Evolutionary conservation across 2,888 invertebrate genomes (phyloP), one percentile per base, ranked within the genome.

Genomic region (Tryphoninae sp.): DNA sequence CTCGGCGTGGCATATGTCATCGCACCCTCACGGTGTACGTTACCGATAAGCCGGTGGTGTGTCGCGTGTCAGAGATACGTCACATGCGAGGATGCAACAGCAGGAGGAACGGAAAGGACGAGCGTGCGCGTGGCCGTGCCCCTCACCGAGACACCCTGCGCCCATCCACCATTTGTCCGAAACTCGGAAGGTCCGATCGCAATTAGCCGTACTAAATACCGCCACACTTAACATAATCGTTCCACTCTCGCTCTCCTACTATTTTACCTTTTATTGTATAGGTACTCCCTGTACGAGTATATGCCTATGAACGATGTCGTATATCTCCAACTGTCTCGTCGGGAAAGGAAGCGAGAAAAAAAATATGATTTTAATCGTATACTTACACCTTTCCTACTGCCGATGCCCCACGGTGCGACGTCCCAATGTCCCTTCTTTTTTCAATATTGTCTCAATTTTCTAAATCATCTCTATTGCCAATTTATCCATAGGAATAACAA

Each of bases 121-220:
- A 13, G 33, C 13, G 33, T n/a, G 49, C 51, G 51, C 51, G 51
- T 16, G 4, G n/a, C 16, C 51, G 51, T 51, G 13, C n/a, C n/a
- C 51, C 2, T 9, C 51, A n/a, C n/a, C 42, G 55, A 40, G 26
- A 53, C 33, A 33, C 33, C 33, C 22, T 58, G 40, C 23, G 11
- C 42, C 76, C 79, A 53, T 62, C 67, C 85, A 78, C 82, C 82
- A 78, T 85, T 78, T 81, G 19, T 16, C 79, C 76, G 81, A 53
- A 67, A 77, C 64, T 74, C 80, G 80, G 81, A 75, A 81, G 68
- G 80, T 81, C 81, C 81, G 81, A 40, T 77, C 80, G 84, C 88
- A 89, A 89, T 89, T 90, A 90, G 88, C 82, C 82, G 84, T 79
- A 86, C 89, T 89, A 90, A 89, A 89, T 88, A 86, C 87, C 87